Percentiles rank a stretch among this genome's conserved stretches.
phyloP scores from a whole-genome alignment of 1,140 invertebrate genomes.

The Drosophila santomea region DNA sequence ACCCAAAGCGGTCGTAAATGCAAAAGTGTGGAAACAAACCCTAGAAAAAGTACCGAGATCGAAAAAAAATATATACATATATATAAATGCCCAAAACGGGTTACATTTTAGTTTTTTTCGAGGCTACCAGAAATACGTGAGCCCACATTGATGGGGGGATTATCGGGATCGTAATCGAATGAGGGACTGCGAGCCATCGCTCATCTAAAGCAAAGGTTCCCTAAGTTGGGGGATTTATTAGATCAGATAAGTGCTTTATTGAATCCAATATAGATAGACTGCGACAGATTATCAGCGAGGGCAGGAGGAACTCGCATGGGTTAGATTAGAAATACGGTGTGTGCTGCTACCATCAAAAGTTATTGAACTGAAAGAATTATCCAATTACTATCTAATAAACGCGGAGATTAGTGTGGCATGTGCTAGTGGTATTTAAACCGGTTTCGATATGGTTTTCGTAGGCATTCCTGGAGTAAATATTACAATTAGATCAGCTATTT shows the following conservation, averaged over 20 bases:
- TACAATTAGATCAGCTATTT: no score
- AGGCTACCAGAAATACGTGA: conserved; percentile 48
- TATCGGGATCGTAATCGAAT: conserved; percentile 43
- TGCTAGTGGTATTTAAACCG: conserved; percentile 10
- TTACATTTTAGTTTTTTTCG: conserved; percentile 25
- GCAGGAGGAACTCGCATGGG: conserved; percentile 4
- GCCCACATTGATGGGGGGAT: conserved; percentile 15
- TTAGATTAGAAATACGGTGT: conserved; percentile 17
- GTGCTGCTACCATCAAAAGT: conserved; percentile 3
- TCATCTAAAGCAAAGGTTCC: conserved; percentile 23
- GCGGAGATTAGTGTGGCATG: conserved; percentile 20
- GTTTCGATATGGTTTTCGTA: neutral
- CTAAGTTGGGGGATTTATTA: conserved; percentile 30
- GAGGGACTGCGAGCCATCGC: conserved; percentile 35
- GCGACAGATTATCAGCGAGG: conserved; percentile 13
- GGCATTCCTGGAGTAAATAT: neutral
- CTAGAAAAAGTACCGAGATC: conserved; percentile 38
- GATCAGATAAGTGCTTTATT: conserved; percentile 43
- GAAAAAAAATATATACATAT: neutral
- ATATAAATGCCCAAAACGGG: conserved; percentile 36
- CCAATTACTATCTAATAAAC: conserved; percentile 36
- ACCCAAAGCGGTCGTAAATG: conserved; percentile 39
- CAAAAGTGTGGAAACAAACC: conserved; percentile 44
- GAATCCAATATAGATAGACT: conserved; percentile 23
- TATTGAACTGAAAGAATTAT: conserved; percentile 15